Evolutionary conservation across 2,797 vertebrate genomes (phyloP).

Genomic region (Allobates femoralis): DNA sequence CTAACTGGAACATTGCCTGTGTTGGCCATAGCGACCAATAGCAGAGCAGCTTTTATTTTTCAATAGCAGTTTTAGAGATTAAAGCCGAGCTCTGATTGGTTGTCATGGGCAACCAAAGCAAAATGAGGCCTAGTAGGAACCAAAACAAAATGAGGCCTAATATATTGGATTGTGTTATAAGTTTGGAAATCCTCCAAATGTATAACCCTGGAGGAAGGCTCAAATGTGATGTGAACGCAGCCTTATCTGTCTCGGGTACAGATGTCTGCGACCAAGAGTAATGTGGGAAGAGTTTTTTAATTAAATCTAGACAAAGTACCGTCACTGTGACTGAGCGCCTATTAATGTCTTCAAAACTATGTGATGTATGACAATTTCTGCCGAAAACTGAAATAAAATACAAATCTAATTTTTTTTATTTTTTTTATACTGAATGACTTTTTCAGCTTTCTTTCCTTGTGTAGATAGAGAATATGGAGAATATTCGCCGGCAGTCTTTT

Average conservation of each 20-base stretch:
- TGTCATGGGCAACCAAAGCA: too few species aligned
- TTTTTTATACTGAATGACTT: background rate
- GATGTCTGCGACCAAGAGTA: slow-evolving; percentile 20
- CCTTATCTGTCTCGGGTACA: slow-evolving; percentile 33
- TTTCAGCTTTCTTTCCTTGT: background rate
- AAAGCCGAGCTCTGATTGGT: too few species aligned
- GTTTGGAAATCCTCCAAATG: too few species aligned
- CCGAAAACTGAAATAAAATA: background rate
- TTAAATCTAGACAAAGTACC: slow-evolving; percentile 14
- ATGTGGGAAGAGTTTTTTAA: slow-evolving; percentile 1
- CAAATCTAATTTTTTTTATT: background rate
- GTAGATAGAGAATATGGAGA: background rate
- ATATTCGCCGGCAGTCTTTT: background rate
- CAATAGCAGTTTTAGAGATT: too few species aligned
- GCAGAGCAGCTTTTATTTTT: too few species aligned
- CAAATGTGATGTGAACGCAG: background rate
- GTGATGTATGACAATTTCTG: background rate
- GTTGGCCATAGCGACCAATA: too few species aligned
- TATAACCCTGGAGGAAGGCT: background rate
- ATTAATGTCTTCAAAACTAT: background rate
- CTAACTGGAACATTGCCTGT: too few species aligned
- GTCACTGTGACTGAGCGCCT: background rate
- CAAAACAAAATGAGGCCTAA: too few species aligned
- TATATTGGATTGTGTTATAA: too few species aligned
- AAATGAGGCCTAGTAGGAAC: too few species aligned